A percentile compares a stretch with the other conserved stretches of the same genome.
phyloP scores from a whole-genome alignment of 2,113 vertebrate genomes.

The Aptenodytes forsteri region DNA sequence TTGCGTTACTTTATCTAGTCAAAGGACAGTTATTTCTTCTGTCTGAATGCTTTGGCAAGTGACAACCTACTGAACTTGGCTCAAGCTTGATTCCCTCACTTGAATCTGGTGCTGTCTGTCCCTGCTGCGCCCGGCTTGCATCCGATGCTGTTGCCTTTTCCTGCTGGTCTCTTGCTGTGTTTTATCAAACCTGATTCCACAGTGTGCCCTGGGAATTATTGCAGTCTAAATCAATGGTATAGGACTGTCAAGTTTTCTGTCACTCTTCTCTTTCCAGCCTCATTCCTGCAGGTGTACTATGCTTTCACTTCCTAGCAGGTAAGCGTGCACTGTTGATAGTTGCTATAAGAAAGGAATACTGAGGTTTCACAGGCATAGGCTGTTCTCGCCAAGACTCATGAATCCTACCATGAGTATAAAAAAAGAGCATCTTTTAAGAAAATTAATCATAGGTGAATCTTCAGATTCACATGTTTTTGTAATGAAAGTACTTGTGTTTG shows the following conservation, averaged over 20 bases:
- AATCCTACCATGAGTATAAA: not conserved
- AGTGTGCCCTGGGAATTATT: not conserved
- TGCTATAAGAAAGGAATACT: not conserved
- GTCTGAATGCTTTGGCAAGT: not conserved
- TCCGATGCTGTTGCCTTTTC: not conserved
- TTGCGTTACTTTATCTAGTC: not conserved
- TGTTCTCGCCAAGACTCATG: not conserved
- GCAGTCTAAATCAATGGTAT: not conserved
- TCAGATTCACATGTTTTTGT: not conserved
- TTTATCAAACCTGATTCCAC: not conserved
- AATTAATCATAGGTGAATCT: not conserved
- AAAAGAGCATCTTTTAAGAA: not conserved
- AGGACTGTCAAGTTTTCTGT: not conserved
- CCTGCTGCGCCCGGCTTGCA: not conserved
- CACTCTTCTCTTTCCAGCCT: not conserved
- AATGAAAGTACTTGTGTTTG: not conserved
- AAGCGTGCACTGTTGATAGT: not conserved
- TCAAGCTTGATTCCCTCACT: not conserved
- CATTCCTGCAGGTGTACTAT: not conserved
- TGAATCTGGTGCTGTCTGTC: not conserved
- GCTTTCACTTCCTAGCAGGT: not conserved
- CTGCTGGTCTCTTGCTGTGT: not conserved
- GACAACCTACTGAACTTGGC: not conserved
- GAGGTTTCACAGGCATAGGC: not conserved
- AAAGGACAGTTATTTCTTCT: not conserved